Conservation (phyloP, 2,888 invertebrate genomes). For the Ophonus ardosiacus region DNA sequence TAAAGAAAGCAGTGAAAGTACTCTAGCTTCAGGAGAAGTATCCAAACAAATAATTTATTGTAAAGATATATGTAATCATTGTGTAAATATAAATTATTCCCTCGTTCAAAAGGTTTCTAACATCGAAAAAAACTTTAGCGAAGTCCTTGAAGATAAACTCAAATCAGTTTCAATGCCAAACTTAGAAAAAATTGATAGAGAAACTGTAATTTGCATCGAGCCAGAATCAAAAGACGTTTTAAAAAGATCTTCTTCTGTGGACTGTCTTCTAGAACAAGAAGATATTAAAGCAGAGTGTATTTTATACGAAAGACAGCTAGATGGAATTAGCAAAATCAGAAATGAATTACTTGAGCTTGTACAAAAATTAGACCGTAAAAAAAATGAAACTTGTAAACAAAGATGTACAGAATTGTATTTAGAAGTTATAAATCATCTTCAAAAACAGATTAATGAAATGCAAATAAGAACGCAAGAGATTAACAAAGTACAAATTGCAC, state of each 20-base stretch:
- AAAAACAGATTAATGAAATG: conserved; percentile 51
- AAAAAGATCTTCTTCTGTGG: conserved; percentile 53
- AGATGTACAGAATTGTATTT: conserved; percentile 34
- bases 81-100: neutral
- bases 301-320: conserved; percentile 50
- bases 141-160: conserved; percentile 8
- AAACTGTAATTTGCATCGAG: neutral
- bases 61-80: neutral
- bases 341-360: conserved; percentile 51
- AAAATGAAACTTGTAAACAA: neutral
- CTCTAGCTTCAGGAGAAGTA: neutral
- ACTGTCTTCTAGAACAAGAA: conserved; percentile 8
- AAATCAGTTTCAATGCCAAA: conserved; percentile 48
- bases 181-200: conserved; percentile 2
- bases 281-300: neutral
- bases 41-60: neutral
- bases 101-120: conserved; percentile 1
- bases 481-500: conserved; percentile 27
- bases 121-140: conserved; percentile 41
- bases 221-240: neutral
- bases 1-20: neutral
- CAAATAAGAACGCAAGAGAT: conserved; percentile 23
- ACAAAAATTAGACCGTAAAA: conserved; percentile 23
- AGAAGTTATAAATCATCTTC: conserved; percentile 35
- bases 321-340: conserved; percentile 39